Percentiles rank a stretch among this genome's conserved stretches.
Evolutionary conservation across 2,113 vertebrate genomes (phyloP).

Genomic region (Tinamus guttatus): DNA sequence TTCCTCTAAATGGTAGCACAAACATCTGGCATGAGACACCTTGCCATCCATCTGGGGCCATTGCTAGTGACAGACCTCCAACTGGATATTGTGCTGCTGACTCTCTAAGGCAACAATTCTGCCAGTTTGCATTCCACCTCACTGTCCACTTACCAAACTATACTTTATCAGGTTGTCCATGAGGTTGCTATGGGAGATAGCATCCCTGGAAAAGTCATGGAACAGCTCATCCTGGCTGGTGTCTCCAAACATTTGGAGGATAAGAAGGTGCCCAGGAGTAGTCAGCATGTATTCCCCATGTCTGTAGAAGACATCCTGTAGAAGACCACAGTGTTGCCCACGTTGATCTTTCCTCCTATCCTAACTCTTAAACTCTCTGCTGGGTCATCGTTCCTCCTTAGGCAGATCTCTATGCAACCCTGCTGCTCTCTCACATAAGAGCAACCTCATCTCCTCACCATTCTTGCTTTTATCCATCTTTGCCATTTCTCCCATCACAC

Average conservation of each 20-base stretch:
- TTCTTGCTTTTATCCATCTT: not conserved
- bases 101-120: not conserved
- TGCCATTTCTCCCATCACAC: not conserved
- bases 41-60: not conserved
- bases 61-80: not conserved
- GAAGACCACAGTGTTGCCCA: not conserved
- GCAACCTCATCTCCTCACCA: not conserved
- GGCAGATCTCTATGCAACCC: not conserved
- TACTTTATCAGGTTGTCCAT: not conserved
- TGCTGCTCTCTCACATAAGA: not conserved
- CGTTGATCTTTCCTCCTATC: not conserved
- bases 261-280: too few species aligned
- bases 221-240: too few species aligned
- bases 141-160: not conserved
- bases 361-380: not conserved
- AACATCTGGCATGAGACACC: not conserved
- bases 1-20: not conserved
- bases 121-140: not conserved
- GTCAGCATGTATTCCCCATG: too few species aligned
- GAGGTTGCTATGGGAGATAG: not conserved
- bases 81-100: not conserved
- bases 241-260: too few species aligned
- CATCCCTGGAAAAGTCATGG: too few species aligned
- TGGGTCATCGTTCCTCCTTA: not conserved
- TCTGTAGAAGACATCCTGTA: not conserved